Conservation (phyloP, 2,113 vertebrate genomes). For the Vidua chalybeata region DNA sequence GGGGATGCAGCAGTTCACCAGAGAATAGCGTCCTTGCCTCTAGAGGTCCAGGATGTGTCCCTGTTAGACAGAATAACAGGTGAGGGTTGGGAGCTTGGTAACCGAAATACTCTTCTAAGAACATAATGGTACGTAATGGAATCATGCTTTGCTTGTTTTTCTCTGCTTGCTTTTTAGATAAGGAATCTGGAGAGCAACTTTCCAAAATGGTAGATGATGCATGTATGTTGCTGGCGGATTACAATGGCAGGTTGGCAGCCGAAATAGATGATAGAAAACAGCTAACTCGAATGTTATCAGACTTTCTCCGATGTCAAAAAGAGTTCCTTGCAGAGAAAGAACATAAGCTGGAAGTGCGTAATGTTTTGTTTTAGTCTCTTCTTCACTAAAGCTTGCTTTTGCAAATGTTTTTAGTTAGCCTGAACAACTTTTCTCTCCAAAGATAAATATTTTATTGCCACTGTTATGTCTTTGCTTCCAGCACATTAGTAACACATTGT, state of each 20-base stretch:
- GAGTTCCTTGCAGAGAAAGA: conserved; percentile 95
- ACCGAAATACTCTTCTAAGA: background rate
- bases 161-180: conserved; percentile 70
- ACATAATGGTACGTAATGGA: background rate
- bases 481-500: background rate
- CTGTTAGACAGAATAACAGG: conserved; percentile 96
- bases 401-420: conserved; percentile 37
- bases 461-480: background rate
- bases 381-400: conserved; percentile 49
- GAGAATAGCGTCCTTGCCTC: conserved; percentile 92
- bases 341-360: conserved; percentile 99
- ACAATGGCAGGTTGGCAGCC: conserved; percentile 96
- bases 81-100: conserved; percentile 60
- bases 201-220: conserved; percentile 90
- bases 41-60: conserved; percentile 95
- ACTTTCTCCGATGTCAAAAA: conserved; percentile 95
- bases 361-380: conserved; percentile 71
- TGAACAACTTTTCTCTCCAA: conserved; percentile 34
- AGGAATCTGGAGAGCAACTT: conserved; percentile 81
- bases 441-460: background rate
- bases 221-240: conserved; percentile 97
- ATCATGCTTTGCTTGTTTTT: conserved; percentile 18
- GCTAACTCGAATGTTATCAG: conserved; percentile 90
- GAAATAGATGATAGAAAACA: conserved; percentile 98
- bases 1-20: conserved; percentile 93